These are phyloP conservation scores for Sebastiscus tertius DNA, from an alignment of 2,797 vertebrate species.

Conservation along the genomic window DNA sequence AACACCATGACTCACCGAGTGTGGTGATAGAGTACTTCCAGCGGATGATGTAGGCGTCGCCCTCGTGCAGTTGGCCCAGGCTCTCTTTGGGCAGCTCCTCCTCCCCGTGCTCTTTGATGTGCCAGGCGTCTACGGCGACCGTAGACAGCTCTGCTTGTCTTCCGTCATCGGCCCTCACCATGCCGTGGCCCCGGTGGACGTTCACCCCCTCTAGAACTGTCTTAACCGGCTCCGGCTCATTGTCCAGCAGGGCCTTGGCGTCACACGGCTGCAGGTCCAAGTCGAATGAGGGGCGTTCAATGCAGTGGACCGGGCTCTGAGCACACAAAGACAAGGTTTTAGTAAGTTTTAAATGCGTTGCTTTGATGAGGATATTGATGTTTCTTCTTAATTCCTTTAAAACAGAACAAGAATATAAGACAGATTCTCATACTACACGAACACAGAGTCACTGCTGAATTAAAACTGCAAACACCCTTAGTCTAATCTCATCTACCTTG, in stretches of 20 bases:
- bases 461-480: not conserved
- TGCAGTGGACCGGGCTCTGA: slow-evolving; percentile 67
- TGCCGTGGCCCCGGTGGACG: slow-evolving; percentile 82
- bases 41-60: slow-evolving; percentile 84
- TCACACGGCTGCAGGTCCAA: slow-evolving; percentile 80
- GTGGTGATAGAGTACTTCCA: slow-evolving; percentile 87
- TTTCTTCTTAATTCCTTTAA: not conserved
- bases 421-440: not conserved
- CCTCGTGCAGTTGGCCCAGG: slow-evolving; percentile 83
- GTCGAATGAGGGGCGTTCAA: slow-evolving; percentile 54
- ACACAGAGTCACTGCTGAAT: not conserved
- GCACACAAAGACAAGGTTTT: not conserved
- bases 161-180: slow-evolving; percentile 79
- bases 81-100: slow-evolving; percentile 78
- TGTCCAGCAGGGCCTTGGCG: slow-evolving; percentile 74
- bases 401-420: not conserved
- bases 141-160: slow-evolving; percentile 82
- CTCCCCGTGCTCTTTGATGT: slow-evolving; percentile 85
- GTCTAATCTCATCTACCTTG: slow-evolving; percentile 69
- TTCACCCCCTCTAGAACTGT: slow-evolving; percentile 82
- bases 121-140: slow-evolving; percentile 81
- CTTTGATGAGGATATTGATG: no score
- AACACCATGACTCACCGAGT: slow-evolving; percentile 73
- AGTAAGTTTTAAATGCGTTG: not conserved
- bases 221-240: slow-evolving; percentile 53